Evolutionary conservation across 2,797 vertebrate genomes (phyloP), one percentile per base, ranked within the genome.

Genomic region (Betta splendens): DNA sequence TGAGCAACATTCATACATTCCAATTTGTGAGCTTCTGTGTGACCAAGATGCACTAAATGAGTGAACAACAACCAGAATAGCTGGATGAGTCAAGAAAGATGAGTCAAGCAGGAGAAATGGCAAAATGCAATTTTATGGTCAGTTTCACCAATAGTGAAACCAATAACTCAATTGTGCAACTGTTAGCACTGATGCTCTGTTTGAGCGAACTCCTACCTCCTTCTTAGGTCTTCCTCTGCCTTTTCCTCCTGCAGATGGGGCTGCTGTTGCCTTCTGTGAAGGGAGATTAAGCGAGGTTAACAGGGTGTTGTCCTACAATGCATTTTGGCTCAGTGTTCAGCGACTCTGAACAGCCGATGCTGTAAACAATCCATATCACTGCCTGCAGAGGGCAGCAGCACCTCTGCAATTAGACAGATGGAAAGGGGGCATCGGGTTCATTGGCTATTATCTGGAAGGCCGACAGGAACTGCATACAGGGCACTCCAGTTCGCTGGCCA

Each of bases 161-260:
- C n/a, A 47, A 65, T 70, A 85, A 80, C 77, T 84, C n/a, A 75
- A 74, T 72, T 69, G 50, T 40, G 22, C 51, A 53, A 42, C 56
- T 57, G 35, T 8, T 56, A 53, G 53, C 57, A 17, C 36, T 64
- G 47, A 55, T 40, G 38, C 10, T 43, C 7, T 8, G 36, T 51
- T 54, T 23, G 49, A 45, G 35, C 15, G n/a, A 29, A 53, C 25
- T 48, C 94, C 89, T 85, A 97, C 96, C 87, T 92, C 87, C 89
- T 97, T 98, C 93, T 95, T 98, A 69, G 96, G 96, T 89, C 96
- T 91, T 86, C 96, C 96, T 85, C 96, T 91, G 65, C 94, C 93
- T 85, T 96, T 98, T 35, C 76, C 93, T 62, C 92, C 94, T 83
- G 92, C 89, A 81, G 94, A 72, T 43, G 92, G 74, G 9, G 89